Conservation (phyloP, 1,140 invertebrate species). For the Lethocerus indicus region DNA sequence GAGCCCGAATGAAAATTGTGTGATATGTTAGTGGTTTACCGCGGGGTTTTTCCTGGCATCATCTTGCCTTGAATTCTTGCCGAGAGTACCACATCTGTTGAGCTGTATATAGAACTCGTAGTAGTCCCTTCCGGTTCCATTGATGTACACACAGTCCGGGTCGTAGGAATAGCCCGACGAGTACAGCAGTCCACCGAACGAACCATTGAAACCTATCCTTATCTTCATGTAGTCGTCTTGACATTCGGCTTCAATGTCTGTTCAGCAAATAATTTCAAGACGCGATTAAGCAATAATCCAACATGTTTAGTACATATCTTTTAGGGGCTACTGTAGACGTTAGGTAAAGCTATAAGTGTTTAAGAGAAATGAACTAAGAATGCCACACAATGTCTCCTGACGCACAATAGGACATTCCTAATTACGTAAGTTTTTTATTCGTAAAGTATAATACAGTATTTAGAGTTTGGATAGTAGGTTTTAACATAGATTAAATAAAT, state of each 20-base stretch:
- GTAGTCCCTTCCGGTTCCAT: conserved; percentile 75
- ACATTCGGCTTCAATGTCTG: conserved; percentile 89
- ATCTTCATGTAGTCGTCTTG: conserved; percentile 94
- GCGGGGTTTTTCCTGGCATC: conserved; percentile 71
- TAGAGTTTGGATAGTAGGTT: too few relatives aligned
- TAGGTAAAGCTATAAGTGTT: too few relatives aligned
- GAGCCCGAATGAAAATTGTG: neutral
- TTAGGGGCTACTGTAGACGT: too few relatives aligned
- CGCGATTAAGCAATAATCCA: neutral
- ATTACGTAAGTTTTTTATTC: too few relatives aligned
- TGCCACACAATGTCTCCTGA: too few relatives aligned
- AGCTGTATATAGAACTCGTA: conserved; percentile 88
- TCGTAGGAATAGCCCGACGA: conserved; percentile 87
- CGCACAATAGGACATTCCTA: too few relatives aligned
- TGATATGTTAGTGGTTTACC: conserved; percentile 31
- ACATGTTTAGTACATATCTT: too few relatives aligned
- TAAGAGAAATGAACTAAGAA: too few relatives aligned
- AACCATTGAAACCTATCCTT: conserved; percentile 76
- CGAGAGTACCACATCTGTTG: conserved; percentile 79
- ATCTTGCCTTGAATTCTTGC: conserved; percentile 69
- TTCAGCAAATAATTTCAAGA: neutral
- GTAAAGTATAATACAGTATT: too few relatives aligned
- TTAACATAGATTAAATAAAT: too few relatives aligned
- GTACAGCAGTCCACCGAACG: conserved; percentile 74
- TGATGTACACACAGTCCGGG: conserved; percentile 86